Conservation (phyloP, 2,888 invertebrate species). For the Choreutis nemorana region DNA sequence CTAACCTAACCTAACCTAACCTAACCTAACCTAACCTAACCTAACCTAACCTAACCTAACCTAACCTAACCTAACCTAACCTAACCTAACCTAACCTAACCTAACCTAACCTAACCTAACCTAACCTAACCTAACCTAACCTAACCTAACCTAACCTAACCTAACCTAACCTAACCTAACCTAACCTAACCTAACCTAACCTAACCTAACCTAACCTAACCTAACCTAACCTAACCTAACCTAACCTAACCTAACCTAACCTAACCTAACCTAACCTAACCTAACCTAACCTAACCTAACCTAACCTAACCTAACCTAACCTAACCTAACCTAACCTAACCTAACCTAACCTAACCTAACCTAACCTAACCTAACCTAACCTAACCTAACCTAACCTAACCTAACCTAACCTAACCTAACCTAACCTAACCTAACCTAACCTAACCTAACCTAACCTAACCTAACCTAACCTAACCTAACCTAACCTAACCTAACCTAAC, state of each 20-base stretch:
- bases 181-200: slow-evolving; percentile 11
- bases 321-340: slow-evolving; percentile 12
- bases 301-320: slow-evolving; percentile 8
- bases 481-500: slow-evolving; percentile 11
- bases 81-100: slow-evolving; percentile 13
- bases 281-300: slow-evolving; percentile 8
- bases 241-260: slow-evolving; percentile 9
- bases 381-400: slow-evolving; percentile 11
- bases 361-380: slow-evolving; percentile 9
- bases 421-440: slow-evolving; percentile 10
- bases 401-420: slow-evolving; percentile 10
- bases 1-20: slow-evolving; percentile 15
- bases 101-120: slow-evolving; percentile 11
- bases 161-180: slow-evolving; percentile 11
- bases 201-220: slow-evolving; percentile 11
- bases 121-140: slow-evolving; percentile 12
- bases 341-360: slow-evolving; percentile 10
- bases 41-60: slow-evolving; percentile 14
- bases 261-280: slow-evolving; percentile 8
- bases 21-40: slow-evolving; percentile 15
- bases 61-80: slow-evolving; percentile 14
- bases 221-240: slow-evolving; percentile 9
- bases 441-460: slow-evolving; percentile 9
- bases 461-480: slow-evolving; percentile 10
- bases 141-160: slow-evolving; percentile 11